Percentiles rank a stretch among this genome's conserved stretches.
Evolutionary conservation across 2,888 invertebrate genomes (phyloP).

Genomic region (Zonitis immaculata): DNA sequence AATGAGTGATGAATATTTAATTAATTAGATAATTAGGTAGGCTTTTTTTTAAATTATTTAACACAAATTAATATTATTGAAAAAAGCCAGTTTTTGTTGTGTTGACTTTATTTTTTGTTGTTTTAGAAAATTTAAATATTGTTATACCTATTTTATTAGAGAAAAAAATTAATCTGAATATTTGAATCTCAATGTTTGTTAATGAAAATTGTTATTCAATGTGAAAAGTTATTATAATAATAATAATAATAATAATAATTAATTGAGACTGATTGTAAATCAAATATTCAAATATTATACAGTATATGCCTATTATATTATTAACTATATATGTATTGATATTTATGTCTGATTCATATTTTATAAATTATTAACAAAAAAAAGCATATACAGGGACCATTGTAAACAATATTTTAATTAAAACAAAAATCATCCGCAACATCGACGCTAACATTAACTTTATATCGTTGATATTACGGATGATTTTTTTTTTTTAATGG

Average conservation of each 20-base stretch:
- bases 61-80: background rate
- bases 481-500: background rate
- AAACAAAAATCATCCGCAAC: background rate
- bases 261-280: constrained; percentile 26
- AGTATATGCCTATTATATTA: constrained; percentile 1
- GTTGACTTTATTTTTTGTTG: background rate
- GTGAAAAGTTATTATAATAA: no score
- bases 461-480: background rate
- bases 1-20: background rate
- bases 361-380: constrained; percentile 10
- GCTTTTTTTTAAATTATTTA: no score
- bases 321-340: background rate
- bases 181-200: constrained; percentile 6
- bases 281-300: constrained; percentile 19
- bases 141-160: background rate
- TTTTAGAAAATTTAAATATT: background rate
- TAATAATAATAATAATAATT: background rate
- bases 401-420: no score
- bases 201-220: constrained; percentile 13
- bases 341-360: constrained; percentile 5
- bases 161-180: background rate
- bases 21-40: background rate
- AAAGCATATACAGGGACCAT: constrained; percentile 15
- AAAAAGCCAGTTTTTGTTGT: background rate
- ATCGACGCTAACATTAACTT: background rate